Base-by-base conservation (phyloP, 2,113 vertebrate species). In the Myiagra hebetior region DNA sequence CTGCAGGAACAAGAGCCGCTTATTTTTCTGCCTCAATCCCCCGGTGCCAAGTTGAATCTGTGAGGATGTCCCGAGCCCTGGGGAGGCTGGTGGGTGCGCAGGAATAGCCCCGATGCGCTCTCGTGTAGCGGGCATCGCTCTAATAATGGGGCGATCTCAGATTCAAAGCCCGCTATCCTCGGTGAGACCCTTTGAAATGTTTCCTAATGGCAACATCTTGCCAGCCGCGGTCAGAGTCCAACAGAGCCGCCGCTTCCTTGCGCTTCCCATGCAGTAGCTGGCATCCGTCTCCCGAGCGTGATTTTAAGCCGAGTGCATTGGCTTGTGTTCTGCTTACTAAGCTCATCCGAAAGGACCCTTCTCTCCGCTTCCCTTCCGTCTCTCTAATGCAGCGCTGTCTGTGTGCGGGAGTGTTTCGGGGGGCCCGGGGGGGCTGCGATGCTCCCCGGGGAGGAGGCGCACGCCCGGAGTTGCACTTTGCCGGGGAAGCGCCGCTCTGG, bases 321-420 rank as follows among this genome's bases (percentile, higher is more conserved):
- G 91, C 91, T 95, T 52, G 83, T 16, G 73, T 95, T 94, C 79
- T 86, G 94, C 95, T 96, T 88, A 56, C 77, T 93, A 80, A 97
- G 96, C 96, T 87, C 72, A 4, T 84, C 59, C 13, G 37, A 49
- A 60, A 92, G 96, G 35, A 81, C 67, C 62, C 46, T 87, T 59
- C 6, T 10, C 62, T 57, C 21, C 50, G 26, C 23, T 56, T 69
- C 33, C 19, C n/a, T 41, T 8, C 35, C 2, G 11, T 22, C 10
- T 49, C 31, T 16, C 9, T 70, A 21, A 33, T 10, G 91, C 65
- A 8, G 64, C 23, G 6, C 55, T 3, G 22, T 17, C 28, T 4
- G 26, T 9, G 53, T 37, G 56, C 53, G 6, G 35, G 50, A 21
- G 87, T 4, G 86, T 49, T 56, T 52, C 0, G 67, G 75, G 87